Conservation (phyloP, 2,113 vertebrate species). For the Geococcyx californianus region DNA sequence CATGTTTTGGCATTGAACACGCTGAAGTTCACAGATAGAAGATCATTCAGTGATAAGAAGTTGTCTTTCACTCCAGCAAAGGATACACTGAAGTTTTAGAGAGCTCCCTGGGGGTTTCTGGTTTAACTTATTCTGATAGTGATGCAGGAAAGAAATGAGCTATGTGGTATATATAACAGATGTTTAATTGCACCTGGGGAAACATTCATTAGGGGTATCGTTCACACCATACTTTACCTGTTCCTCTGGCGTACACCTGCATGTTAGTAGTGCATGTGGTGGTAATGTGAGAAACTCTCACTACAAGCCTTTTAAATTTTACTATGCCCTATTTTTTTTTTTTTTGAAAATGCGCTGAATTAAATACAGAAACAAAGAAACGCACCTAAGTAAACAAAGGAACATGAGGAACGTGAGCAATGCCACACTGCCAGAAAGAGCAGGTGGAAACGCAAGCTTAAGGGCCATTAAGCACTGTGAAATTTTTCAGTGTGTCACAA, state of each 20-base stretch:
- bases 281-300: slow-evolving; percentile 78
- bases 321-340: slow-evolving; percentile 55
- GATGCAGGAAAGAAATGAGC: slow-evolving; percentile 37
- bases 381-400: slow-evolving; percentile 80
- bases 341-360: slow-evolving; percentile 69
- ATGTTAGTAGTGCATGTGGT: slow-evolving; percentile 63
- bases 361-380: slow-evolving; percentile 81
- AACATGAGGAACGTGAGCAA: slow-evolving; percentile 53
- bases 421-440: slow-evolving; percentile 56
- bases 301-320: slow-evolving; percentile 74
- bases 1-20: neutral
- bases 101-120: neutral
- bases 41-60: neutral
- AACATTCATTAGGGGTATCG: slow-evolving; percentile 59
- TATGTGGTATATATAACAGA: slow-evolving; percentile 37
- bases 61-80: neutral
- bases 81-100: neutral
- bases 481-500: slow-evolving; percentile 68
- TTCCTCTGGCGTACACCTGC: slow-evolving; percentile 66
- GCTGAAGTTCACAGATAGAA: neutral
- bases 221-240: slow-evolving; percentile 67
- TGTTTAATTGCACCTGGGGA: slow-evolving; percentile 63
- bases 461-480: slow-evolving; percentile 63
- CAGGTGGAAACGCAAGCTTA: slow-evolving; percentile 75
- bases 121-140: neutral